Conservation (phyloP, 2,888 invertebrate genomes). For the Acholoe squamosa region DNA sequence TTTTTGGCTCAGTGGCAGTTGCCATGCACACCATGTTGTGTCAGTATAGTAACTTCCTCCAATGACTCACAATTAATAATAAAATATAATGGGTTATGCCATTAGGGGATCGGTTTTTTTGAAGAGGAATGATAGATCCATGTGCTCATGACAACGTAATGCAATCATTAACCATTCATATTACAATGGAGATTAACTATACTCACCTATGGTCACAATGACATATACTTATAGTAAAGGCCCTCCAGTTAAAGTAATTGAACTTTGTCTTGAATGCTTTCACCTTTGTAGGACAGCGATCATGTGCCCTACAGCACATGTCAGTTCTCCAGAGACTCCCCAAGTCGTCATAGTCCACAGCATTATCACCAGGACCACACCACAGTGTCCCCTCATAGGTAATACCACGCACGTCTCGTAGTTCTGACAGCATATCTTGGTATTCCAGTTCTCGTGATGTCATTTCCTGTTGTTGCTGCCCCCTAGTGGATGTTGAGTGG, state of each 20-base stretch:
- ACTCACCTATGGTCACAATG: slow-evolving; percentile 73
- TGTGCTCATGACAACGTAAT: too few relatives aligned
- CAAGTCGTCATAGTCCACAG: slow-evolving; percentile 71
- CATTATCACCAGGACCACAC: slow-evolving; percentile 74
- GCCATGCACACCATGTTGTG: too few relatives aligned
- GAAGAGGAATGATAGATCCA: too few relatives aligned
- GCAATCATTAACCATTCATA: too few relatives aligned
- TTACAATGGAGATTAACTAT: too few relatives aligned
- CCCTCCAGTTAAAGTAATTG: slow-evolving; percentile 72
- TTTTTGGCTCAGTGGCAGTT: too few relatives aligned
- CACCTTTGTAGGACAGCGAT: slow-evolving; percentile 72
- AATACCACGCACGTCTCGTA: not conserved
- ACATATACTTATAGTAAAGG: slow-evolving; percentile 72
- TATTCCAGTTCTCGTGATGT: not conserved
- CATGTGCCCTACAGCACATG: slow-evolving; percentile 74
- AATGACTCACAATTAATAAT: too few relatives aligned
- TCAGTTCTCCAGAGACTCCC: slow-evolving; percentile 72
- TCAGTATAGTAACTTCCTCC: too few relatives aligned
- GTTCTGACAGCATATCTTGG: not conserved
- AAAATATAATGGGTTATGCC: too few relatives aligned
- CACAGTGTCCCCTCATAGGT: slow-evolving; percentile 72
- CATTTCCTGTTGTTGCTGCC: too few relatives aligned
- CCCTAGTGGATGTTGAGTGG: not conserved
- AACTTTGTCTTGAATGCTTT: slow-evolving; percentile 70
- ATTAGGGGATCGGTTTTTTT: too few relatives aligned